phyloP scores from a whole-genome alignment of 2,888 invertebrate genomes.

The Dolichopus griseipennis region DNA sequence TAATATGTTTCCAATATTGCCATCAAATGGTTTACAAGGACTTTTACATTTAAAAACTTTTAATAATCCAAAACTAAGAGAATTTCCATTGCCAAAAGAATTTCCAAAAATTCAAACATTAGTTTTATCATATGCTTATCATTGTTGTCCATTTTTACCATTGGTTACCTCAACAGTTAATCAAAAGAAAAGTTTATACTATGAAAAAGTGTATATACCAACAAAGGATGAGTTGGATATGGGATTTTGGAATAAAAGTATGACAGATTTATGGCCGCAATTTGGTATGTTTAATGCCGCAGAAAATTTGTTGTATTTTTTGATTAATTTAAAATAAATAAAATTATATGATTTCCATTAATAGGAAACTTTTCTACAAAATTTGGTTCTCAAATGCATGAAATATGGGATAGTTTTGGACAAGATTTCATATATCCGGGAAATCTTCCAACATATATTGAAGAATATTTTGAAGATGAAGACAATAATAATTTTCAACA shows the following conservation, averaged over 20 bases:
- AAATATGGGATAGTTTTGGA: slow-evolving; percentile 60
- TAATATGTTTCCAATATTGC: slow-evolving; percentile 75
- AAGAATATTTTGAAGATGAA: slow-evolving; percentile 63
- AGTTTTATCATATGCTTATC: slow-evolving; percentile 88
- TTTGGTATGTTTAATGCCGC: slow-evolving; percentile 49
- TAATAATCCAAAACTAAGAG: slow-evolving; percentile 78
- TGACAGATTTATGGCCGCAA: slow-evolving; percentile 74
- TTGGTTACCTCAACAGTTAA: slow-evolving; percentile 49
- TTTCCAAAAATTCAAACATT: slow-evolving; percentile 79
- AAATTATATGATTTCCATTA: slow-evolving; percentile 22
- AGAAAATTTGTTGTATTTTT: neutral
- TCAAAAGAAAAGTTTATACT: slow-evolving; percentile 44
- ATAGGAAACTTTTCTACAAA: slow-evolving; percentile 65
- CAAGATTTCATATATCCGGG: slow-evolving; percentile 62
- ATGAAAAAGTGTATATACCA: slow-evolving; percentile 61
- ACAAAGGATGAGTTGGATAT: slow-evolving; percentile 61
- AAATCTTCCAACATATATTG: slow-evolving; percentile 59
- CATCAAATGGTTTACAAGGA: slow-evolving; percentile 69
- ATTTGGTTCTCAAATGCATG: slow-evolving; percentile 60
- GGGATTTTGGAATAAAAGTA: slow-evolving; percentile 70
- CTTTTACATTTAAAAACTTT: slow-evolving; percentile 82
- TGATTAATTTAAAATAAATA: neutral
- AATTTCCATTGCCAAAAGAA: slow-evolving; percentile 77
- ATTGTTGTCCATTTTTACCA: slow-evolving; percentile 85
- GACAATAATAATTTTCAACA: slow-evolving; percentile 30